phyloP scores from a whole-genome alignment of 2,888 invertebrate species.

The Zhengitettix transpicula region DNA sequence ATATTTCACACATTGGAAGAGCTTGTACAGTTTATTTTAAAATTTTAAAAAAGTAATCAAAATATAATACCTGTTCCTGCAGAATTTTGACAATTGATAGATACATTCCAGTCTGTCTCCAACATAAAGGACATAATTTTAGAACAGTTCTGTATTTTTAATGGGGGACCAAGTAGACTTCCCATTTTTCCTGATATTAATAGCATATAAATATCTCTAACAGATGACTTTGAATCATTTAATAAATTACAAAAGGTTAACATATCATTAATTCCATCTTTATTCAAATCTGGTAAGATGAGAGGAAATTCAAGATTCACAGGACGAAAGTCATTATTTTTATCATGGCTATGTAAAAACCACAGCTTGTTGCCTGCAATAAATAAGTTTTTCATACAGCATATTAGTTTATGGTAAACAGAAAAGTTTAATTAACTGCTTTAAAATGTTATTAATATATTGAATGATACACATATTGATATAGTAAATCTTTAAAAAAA shows the following conservation, averaged over 20 bases:
- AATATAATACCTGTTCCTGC: conserved; percentile 5
- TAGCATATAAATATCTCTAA: conserved; percentile 32
- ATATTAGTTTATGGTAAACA: neutral
- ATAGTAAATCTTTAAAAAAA: too few relatives aligned
- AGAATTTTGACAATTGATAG: conserved; percentile 7
- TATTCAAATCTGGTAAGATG: conserved; percentile 52
- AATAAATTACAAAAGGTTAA: conserved; percentile 34
- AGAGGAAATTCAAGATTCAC: conserved; percentile 50
- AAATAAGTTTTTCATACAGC: neutral
- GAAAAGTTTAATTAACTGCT: neutral
- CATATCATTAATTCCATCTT: conserved; percentile 52
- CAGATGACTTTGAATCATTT: conserved; percentile 27
- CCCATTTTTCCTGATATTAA: conserved; percentile 57
- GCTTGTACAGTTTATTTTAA: neutral
- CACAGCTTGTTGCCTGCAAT: conserved; percentile 29
- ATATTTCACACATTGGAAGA: neutral
- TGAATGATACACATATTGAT: too few relatives aligned
- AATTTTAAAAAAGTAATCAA: neutral
- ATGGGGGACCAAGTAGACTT: conserved; percentile 24
- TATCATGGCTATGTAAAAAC: conserved; percentile 41
- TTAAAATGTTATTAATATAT: neutral
- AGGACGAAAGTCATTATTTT: conserved; percentile 28
- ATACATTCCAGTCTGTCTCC: conserved; percentile 5
- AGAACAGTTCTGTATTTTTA: conserved; percentile 3
- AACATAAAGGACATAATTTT: conserved; percentile 1